Evolutionary conservation across 1,140 invertebrate genomes (phyloP), one percentile per base, ranked within the genome.

Genomic region (Ephestia elutella): DNA sequence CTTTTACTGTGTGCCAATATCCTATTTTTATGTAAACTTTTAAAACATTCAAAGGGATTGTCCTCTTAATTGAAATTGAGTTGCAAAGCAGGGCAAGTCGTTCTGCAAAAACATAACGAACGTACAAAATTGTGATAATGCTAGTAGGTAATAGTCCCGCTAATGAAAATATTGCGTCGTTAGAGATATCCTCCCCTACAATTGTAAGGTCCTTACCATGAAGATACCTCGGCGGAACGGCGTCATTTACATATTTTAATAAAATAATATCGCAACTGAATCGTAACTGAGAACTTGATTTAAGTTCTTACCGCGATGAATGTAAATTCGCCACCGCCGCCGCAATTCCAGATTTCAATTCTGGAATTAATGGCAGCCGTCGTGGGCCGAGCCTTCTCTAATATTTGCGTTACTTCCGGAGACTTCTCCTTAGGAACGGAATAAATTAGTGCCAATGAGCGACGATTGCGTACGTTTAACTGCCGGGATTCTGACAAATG

Each of bases 201-300:
- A 78, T 80, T 74, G 75, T 78, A 73, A 75, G 75, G 70, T 74
- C 71, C 66, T 82, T 78, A 80, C 73, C 75, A 71, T 73, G 73
- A 76, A 83, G 79, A 78, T 81, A 77, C 66, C 76, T 73, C 69
- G 62, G 61, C 78, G 73, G 71, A 86, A 81, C 73, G 73, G 71
- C 76, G 73, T 81, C 78, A 88, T 88, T 88, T 86, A 86, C 86
- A 88, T 88, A 88, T 88, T 88, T 86, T 88, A 88, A 88, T 88
- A 88, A 86, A 88, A 88, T 88, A 86, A 86, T 86, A 86, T 86
- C 82, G 83, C 86, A 86, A 86, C 82, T 85, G 85, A 88, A 88
- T 86, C 83, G 85, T 86, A 86, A 88, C 82, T 80, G 86, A 86
- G 83, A 86, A 86, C 83, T 84, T 86, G 83, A 88, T 88, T 87